Evolutionary conservation across 2,888 invertebrate species (phyloP).

Genomic region (Periphyllus acericola): DNA sequence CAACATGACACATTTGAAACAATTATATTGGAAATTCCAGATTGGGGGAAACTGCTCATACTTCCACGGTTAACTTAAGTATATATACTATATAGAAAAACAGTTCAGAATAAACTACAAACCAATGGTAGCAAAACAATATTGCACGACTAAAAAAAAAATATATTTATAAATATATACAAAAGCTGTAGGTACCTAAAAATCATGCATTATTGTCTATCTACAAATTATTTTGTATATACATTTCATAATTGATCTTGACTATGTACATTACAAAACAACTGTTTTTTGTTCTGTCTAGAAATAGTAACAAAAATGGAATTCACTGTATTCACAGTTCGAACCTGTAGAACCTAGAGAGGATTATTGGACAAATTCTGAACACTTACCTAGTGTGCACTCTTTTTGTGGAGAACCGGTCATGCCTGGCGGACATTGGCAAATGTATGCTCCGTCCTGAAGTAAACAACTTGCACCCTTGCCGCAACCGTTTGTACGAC

Average conservation of each 20-base stretch:
- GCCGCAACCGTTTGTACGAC: constrained; percentile 85
- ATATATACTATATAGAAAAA: constrained; percentile 1
- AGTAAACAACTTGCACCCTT: constrained; percentile 87
- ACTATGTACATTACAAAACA: constrained; percentile 36
- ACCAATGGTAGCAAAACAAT: constrained; percentile 1
- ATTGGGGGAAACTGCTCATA: constrained; percentile 61
- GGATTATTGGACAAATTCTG: background rate
- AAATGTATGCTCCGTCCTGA: constrained; percentile 81
- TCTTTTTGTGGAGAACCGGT: constrained; percentile 78
- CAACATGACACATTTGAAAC: background rate
- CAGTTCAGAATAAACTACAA: constrained; percentile 21
- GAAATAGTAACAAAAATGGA: constrained; percentile 10
- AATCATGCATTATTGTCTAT: constrained; percentile 45
- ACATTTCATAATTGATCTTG: constrained; percentile 6
- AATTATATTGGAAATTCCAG: constrained; percentile 50
- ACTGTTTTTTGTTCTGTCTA: background rate
- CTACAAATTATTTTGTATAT: constrained; percentile 32
- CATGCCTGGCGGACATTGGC: constrained; percentile 81
- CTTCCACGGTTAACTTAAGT: constrained; percentile 59
- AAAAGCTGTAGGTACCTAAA: constrained; percentile 35
- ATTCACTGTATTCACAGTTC: background rate
- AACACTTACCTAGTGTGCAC: constrained; percentile 74
- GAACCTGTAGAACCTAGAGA: background rate
- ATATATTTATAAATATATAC: constrained; percentile 36
- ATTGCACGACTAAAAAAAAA: background rate